Base-by-base conservation (phyloP, 2,888 invertebrate genomes). In the Chrysolina oricalcia region DNA sequence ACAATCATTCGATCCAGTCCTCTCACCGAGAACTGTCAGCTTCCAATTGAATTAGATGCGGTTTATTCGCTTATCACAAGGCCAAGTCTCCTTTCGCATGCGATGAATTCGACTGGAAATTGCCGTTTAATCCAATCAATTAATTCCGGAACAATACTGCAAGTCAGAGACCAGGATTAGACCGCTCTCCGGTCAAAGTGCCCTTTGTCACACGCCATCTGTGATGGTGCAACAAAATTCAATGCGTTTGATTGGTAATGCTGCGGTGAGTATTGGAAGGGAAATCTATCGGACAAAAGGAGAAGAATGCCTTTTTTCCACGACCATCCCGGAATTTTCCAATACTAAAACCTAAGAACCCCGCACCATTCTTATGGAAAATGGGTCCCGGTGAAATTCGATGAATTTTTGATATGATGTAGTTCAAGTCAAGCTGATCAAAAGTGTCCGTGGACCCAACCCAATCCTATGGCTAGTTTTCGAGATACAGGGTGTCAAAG, bases 61-160 rank as follows among this genome's bases (percentile, higher is more conserved):
- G 59, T 59, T 59, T 27, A 35, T 59, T 17, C 59, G 59, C 59
- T n/a, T n/a, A 59, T 59, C 59, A 59, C 59, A 59, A 59, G 59
- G n/a, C 59, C 59, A 35, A 67, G 50, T 17, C 50, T 67, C 40
- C 67, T 67, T 67, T 40, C 17, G 41, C 67, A n/a, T 27, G 23
- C 50, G 17, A 40, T 56, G 53, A 53, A 59, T 59, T 40, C 68
- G 53, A 68, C 50, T 68, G 68, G 68, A 53, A 53, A 68, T 68
- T 68, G 68, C 40, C 68, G 27, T 68, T 68, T 53, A 41, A 68
- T 50, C 68, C 68, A 53, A 67, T 67, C 67, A 35, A 67, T 67
- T 67, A 50, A 50, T 67, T 67, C 53, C 50, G 50, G 67, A 41
- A 67, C 67, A 50, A 67, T 67, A 67, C 53, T 23, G 17, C 67